A percentile compares a stretch with the other conserved stretches of the same genome.
phyloP scores from a whole-genome alignment of 2,888 invertebrate species.

The Drosophila percnosoma region DNA sequence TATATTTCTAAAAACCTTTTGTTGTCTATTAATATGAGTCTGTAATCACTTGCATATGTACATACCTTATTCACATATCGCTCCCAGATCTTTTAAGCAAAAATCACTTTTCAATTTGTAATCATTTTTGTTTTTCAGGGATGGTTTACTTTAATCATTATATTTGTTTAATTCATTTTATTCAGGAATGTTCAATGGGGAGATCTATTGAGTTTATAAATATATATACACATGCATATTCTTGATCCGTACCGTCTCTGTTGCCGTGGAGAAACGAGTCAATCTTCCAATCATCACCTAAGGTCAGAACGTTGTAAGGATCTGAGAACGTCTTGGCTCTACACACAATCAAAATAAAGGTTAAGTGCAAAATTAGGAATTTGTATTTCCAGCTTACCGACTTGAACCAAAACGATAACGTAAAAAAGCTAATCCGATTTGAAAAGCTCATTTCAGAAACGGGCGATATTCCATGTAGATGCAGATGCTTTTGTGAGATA shows the following conservation, averaged over 20 bases:
- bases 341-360: not conserved
- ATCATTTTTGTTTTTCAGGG: not conserved
- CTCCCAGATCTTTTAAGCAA: not conserved
- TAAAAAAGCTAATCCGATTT: constrained; percentile 88
- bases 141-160: not conserved
- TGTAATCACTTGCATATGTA: not conserved
- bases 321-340: constrained; percentile 26
- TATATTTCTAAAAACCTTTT: not conserved
- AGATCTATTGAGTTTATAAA: not conserved
- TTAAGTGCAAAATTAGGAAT: not conserved
- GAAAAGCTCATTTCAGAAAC: constrained; percentile 90
- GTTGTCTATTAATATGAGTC: not conserved
- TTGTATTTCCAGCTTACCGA: constrained; percentile 86
- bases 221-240: not conserved
- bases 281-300: constrained; percentile 2
- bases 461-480: constrained; percentile 94
- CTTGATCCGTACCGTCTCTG: not conserved
- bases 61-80: not conserved
- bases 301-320: constrained; percentile 28
- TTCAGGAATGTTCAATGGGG: not conserved
- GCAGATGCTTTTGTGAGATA: constrained; percentile 90
- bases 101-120: not conserved
- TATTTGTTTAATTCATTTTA: not conserved
- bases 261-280: not conserved
- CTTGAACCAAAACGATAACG: constrained; percentile 92